Evolutionary conservation across 1,140 invertebrate genomes (phyloP).

Genomic region (Drosophila saltans): DNA sequence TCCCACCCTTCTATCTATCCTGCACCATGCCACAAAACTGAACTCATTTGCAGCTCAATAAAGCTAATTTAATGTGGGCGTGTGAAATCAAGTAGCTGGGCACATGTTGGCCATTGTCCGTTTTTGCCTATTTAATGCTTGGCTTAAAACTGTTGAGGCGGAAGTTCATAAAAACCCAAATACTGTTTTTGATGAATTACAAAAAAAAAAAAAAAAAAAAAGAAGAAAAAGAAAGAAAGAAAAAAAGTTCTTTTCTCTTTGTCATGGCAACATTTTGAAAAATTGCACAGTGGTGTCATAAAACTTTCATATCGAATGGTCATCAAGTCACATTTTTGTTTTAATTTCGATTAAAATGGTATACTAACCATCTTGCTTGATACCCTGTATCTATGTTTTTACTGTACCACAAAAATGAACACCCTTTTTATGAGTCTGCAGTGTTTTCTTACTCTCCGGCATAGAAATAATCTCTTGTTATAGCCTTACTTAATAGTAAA

Average conservation of each 20-base stretch:
- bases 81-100: constrained; percentile 37
- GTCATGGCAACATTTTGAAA: not conserved
- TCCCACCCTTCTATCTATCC: not conserved
- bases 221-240: too few relatives aligned
- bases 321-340: not conserved
- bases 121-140: constrained; percentile 7
- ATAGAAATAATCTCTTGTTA: too few relatives aligned
- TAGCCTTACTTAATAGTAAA: too few relatives aligned
- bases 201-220: too few relatives aligned
- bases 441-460: too few relatives aligned
- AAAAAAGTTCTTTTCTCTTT: not conserved
- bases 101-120: constrained; percentile 10
- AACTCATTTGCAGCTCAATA: constrained; percentile 39
- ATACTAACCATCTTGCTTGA: too few relatives aligned
- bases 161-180: constrained; percentile 4
- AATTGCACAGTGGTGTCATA: not conserved
- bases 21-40: not conserved
- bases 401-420: too few relatives aligned
- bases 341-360: not conserved
- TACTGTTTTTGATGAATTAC: too few relatives aligned
- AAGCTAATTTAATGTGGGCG: constrained; percentile 58
- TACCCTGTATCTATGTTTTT: too few relatives aligned
- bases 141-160: constrained; percentile 7
- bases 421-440: too few relatives aligned
- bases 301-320: not conserved